Evolutionary conservation across 1,140 invertebrate species (phyloP).

Genomic region (silkworm (Bombyx mori)): ASM3026992v2 NC_085128.1:10250001-10250500

Average conservation of each 20-base stretch:
- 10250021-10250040: constrained; percentile 1
- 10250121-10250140: neutral
- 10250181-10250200: neutral
- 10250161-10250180: neutral
- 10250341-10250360: constrained; percentile 13
- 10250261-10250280: neutral
- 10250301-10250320: constrained; percentile 7
- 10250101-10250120: neutral
- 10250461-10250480: constrained; percentile 58
- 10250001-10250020: constrained; percentile 19
- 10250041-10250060: constrained; percentile 1
- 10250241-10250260: neutral
- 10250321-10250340: constrained; percentile 10
- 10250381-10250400: constrained; percentile 2
- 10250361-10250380: constrained; percentile 13
- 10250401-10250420: neutral
- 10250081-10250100: too few species aligned
- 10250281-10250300: constrained; percentile 6
- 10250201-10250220: neutral
- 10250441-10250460: constrained; percentile 33
- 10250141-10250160: neutral
- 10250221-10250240: neutral
- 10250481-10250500: constrained; percentile 61
- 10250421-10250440: constrained; percentile 10
- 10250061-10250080: neutral